Evolutionary conservation across 2,113 vertebrate species (phyloP), one percentile per base, ranked within the genome.

Genomic region (Gnathonemus longibarbis): DNA sequence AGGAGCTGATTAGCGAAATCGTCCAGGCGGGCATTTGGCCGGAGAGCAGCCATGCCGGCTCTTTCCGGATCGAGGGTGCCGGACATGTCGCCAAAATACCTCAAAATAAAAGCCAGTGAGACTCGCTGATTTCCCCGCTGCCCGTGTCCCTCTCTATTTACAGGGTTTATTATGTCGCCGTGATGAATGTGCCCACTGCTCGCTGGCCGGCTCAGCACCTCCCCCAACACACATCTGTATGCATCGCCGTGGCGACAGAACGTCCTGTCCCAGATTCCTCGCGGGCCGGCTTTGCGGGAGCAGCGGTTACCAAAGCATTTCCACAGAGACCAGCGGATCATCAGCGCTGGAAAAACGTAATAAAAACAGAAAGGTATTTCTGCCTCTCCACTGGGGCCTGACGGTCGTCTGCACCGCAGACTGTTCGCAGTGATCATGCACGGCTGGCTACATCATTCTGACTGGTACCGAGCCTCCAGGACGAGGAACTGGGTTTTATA

Each of bases 151-250:
- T 89, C 70, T 89, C 46, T 52, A 70, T 80, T 77, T 35, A 31
- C 88, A 15, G 24, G 88, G 62, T 89, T 89, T 89, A 89, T 89
- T 89, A 80, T 49, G 45, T 52, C 56, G 9, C 11, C 31, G 1
- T 89, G 88, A 89, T 89, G 88, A 66, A 89, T 89, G 88, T 89
- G 45, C 31, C 48, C 45, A 46, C 88, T 50, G n/a, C 88, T 89
- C 27, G 13, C 48, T 70, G 58, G 45, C 48, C 10, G 31, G n/a
- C 48, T 45, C 48, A 48, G n/a, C n/a, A 17, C 88, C 88, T 52
- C 88, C 66, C n/a, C 70, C 45, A 89, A 21, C 45, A 19, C n/a
- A 31, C 45, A 89, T 89, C 88, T 50, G 48, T 53, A 89, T 80
- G 45, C 88, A 52, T 35, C n/a, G 84, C 84, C 46, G n/a, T 15